A percentile compares a stretch with the other conserved stretches of the same genome.
Evolutionary conservation across 2,888 invertebrate species (phyloP).

Genomic region (Epirrita christyi): DNA sequence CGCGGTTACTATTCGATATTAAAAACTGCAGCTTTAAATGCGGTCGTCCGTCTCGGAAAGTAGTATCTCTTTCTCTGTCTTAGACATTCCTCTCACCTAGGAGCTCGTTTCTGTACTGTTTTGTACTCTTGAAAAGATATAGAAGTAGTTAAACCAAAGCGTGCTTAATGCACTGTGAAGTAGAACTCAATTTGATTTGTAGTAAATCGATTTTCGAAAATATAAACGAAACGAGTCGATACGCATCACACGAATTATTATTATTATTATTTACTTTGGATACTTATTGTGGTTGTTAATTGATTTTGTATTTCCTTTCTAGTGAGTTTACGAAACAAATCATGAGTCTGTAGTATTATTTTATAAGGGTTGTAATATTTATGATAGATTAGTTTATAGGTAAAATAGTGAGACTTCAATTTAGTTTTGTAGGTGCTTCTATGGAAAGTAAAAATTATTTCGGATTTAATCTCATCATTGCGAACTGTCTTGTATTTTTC

Average conservation of each 20-base stretch:
- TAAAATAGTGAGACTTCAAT: constrained; percentile 70
- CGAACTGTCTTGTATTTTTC: constrained; percentile 53
- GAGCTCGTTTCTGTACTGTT: constrained; percentile 32
- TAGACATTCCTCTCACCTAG: constrained; percentile 39
- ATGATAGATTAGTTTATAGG: constrained; percentile 53
- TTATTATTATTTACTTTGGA: constrained; percentile 33
- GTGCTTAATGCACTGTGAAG: constrained; percentile 23
- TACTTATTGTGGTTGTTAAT: constrained; percentile 43
- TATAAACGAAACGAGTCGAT: constrained; percentile 39
- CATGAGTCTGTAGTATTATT: constrained; percentile 67
- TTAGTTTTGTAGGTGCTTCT: constrained; percentile 65
- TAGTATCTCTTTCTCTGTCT: constrained; percentile 33
- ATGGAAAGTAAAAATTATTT: constrained; percentile 52
- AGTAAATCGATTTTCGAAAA: constrained; percentile 33
- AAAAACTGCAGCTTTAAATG: constrained; percentile 37
- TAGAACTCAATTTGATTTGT: constrained; percentile 17
- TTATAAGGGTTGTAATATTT: constrained; percentile 68
- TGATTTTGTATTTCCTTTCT: constrained; percentile 28
- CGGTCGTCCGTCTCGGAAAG: constrained; percentile 27
- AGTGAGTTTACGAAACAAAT: constrained; percentile 36
- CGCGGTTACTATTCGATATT: constrained; percentile 32
- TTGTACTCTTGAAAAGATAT: constrained; percentile 24
- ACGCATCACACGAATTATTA: constrained; percentile 43
- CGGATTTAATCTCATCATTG: constrained; percentile 55
- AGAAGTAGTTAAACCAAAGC: constrained; percentile 27